These are phyloP conservation scores for Trichonephila clavata DNA, from an alignment of 1,140 invertebrate species.

Conservation along the genomic window DNA sequence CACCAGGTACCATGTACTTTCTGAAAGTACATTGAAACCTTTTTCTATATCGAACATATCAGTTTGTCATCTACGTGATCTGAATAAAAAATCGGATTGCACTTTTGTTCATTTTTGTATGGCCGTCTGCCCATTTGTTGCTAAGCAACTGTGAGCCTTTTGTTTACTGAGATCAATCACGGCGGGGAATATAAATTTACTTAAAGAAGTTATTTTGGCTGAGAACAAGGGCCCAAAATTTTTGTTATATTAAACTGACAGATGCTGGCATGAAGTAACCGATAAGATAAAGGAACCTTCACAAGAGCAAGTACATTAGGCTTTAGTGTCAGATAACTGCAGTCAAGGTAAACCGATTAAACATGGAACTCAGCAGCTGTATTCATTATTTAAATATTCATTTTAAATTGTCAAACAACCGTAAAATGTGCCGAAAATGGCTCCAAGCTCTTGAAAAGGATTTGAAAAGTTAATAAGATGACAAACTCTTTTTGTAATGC, in stretches of 20 bases:
- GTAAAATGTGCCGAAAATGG: too few species aligned
- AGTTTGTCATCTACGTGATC: slow-evolving; percentile 42
- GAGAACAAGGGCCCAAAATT: not conserved
- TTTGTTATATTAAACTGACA: not conserved
- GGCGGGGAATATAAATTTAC: not conserved
- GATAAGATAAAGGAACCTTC: not conserved
- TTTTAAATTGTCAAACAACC: too few species aligned
- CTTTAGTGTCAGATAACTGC: not conserved
- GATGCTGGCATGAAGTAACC: not conserved
- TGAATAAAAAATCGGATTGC: not conserved
- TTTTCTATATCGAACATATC: slow-evolving; percentile 26
- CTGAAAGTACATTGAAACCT: not conserved
- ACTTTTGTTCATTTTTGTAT: not conserved
- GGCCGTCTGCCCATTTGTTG: slow-evolving; percentile 47
- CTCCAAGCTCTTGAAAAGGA: too few species aligned
- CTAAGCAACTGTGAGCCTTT: slow-evolving; percentile 20
- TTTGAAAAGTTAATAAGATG: too few species aligned
- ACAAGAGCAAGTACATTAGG: not conserved
- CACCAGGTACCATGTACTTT: not conserved
- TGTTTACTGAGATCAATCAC: slow-evolving; percentile 52
- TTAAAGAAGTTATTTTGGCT: not conserved
- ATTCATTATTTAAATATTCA: too few species aligned
- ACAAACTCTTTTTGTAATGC: too few species aligned
- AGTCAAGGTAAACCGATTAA: not conserved
- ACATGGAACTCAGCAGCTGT: not conserved